Base-by-base conservation (phyloP, 2,888 invertebrate genomes). In the Eupelmus urozonus region DNA sequence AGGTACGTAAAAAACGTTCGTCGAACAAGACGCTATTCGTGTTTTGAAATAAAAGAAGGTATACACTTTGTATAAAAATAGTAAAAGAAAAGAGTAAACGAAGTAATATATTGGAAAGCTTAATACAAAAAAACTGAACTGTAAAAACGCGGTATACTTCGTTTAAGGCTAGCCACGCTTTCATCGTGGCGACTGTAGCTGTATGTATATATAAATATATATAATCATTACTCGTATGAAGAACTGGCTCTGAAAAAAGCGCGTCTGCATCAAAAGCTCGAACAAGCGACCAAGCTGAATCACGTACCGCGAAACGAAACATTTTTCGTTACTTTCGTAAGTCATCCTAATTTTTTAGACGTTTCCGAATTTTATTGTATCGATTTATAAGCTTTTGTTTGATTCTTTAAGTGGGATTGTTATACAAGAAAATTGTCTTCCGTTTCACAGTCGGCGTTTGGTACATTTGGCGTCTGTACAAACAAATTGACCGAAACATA, bases 101-200 rank as follows among this genome's bases (percentile, higher is more conserved):
- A 45, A 45, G 13, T 45, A 45, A 34, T 34, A 34, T n/a, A 57
- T 23, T 20, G n/a, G 16, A 57, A 42, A 45, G n/a, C 29, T 74
- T 57, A 71, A 34, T 51, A 70, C 4, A 70, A 65, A 70, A 71
- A 11, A 20, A 40, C 23, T 71, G 70, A 29, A 70, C 9, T 60
- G 71, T 67, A 71, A 66, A 66, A 60, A 71, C 11, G 70, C 66
- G 75, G 60, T 75, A 79, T 79, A 79, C 53, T 66, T 75, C 45
- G 34, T 55, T 66, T 71, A 75, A 79, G 70, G 75, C 66, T 70
- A 73, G 69, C 71, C 70, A 60, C 20, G 25, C 13, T 51, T 62
- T 60, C 25, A 57, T 20, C 55, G 29, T 51, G 73, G 73, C 67
- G 65, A 69, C 63, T 74, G 63, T 23, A 69, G 62, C 20, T 45